Evolutionary conservation across 2,113 vertebrate species (phyloP), one percentile per base, ranked within the genome.

Genomic region (Cottus gobio): DNA sequence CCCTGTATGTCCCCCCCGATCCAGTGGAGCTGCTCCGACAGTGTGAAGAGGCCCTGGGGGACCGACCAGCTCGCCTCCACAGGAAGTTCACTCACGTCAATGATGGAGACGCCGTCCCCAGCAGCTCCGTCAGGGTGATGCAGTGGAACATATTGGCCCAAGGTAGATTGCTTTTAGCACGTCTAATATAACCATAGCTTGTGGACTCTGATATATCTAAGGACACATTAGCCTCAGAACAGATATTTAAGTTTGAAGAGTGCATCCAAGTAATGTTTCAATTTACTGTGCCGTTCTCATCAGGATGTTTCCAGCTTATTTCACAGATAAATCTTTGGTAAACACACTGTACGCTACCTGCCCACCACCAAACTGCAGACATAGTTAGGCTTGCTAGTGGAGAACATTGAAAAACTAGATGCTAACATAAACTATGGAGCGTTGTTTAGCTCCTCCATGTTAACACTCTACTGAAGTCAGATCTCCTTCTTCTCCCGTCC

Each of bases 101-200:
- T 0, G 56, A 90, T 66, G 86, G 77, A 68, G 69, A 65, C 88
- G 68, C 83, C 87, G 88, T 73, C 93, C 90, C 96, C 72, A 93
- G 96, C 58, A 90, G 95, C 46, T 90, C 95, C 50, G 96, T 99
- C 44, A 94, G 97, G 69, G 95, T 99, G 92, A 97, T 99, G 97
- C 98, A 99, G 62, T 99, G 98, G 98, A 99, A 99, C 94, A 97
- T 99, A 83, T 94, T 99, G 0, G 98, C 98, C n/a, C 98, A 99
- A 96, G 98, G 98, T 99, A 94, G 2, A 18, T 13, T 44, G 4
- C 30, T 46, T 52, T 42, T 31, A 60, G 24, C 12, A 3, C 0
- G 7, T 42, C n/a, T 24, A 13, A 39, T 13, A 18, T 26, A 3
- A n/a, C 12, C n/a, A 24, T 44, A 11, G 1, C 28, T 9, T 39